These are phyloP conservation scores for Acridotheres tristis DNA, from an alignment of 2,797 vertebrate species.

Conservation along the genomic window DNA sequence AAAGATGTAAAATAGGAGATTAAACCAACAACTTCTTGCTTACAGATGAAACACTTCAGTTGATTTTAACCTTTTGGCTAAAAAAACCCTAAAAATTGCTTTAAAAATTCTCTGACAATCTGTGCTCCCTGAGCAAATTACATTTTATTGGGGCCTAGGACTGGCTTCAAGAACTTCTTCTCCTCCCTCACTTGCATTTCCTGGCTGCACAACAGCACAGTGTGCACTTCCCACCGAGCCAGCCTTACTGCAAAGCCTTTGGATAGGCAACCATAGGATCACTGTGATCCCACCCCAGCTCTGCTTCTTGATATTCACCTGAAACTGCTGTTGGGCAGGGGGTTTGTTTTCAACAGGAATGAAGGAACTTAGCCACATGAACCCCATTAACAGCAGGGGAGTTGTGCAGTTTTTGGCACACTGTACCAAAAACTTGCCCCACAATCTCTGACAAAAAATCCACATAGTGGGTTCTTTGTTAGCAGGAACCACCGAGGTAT, in stretches of 20 bases:
- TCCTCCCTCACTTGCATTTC: neutral
- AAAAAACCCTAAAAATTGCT: neutral
- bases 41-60: neutral
- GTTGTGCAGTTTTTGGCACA: neutral
- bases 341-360: neutral
- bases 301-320: neutral
- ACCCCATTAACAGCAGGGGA: neutral
- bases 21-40: neutral
- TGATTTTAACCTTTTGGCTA: neutral
- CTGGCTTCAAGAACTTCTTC: neutral
- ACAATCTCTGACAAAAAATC: neutral
- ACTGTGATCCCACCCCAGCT: neutral
- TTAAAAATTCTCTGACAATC: neutral
- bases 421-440: neutral
- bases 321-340: neutral
- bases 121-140: neutral
- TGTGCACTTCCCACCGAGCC: rapidly evolving
- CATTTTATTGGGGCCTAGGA: neutral
- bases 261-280: neutral
- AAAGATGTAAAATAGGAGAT: neutral
- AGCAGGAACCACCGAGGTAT: neutral
- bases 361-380: neutral
- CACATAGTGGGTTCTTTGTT: slow-evolving; percentile 55
- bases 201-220: neutral
- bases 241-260: neutral